phyloP scores from a whole-genome alignment of 2,113 vertebrate species.

The Cynocephalus volans region DNA sequence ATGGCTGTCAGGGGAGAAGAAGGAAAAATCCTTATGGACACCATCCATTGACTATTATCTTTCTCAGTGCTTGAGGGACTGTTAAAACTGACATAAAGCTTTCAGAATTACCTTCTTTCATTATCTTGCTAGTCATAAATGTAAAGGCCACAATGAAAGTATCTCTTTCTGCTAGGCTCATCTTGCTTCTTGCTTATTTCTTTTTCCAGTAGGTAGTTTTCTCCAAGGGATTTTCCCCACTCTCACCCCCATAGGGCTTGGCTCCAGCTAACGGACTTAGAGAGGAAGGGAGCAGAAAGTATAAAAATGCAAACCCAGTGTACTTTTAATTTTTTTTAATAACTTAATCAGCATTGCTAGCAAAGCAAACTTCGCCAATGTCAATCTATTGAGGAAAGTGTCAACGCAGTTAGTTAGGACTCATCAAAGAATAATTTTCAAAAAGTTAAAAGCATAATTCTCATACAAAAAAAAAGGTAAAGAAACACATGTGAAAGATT shows the following conservation, averaged over 20 bases:
- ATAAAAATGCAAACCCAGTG: constrained; percentile 2
- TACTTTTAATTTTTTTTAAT: background rate
- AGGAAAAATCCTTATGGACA: constrained; percentile 81
- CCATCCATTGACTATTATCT: constrained; percentile 86
- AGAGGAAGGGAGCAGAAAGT: background rate
- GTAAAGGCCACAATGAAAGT: constrained; percentile 81
- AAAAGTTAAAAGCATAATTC: background rate
- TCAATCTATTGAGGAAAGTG: background rate
- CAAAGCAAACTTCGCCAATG: background rate
- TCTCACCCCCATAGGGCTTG: background rate
- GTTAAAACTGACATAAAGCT: constrained; percentile 87
- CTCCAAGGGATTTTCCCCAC: background rate
- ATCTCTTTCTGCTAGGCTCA: constrained; percentile 48
- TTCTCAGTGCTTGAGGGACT: constrained; percentile 86
- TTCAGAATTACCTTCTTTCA: constrained; percentile 85
- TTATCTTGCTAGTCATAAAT: constrained; percentile 86
- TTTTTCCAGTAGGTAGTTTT: constrained; percentile 18
- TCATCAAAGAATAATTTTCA: constrained; percentile 30
- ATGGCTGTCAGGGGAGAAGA: constrained; percentile 66
- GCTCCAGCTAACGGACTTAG: background rate
- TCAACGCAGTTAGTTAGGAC: background rate
- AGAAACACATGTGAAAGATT: background rate
- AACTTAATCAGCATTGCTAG: constrained; percentile 57
- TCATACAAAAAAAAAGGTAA: background rate
- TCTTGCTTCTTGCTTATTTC: constrained; percentile 26